Evolutionary conservation across 1,140 invertebrate genomes (phyloP), one percentile per base, ranked within the genome.

Genomic region (Pseudomyrmex flavicornis): DNA sequence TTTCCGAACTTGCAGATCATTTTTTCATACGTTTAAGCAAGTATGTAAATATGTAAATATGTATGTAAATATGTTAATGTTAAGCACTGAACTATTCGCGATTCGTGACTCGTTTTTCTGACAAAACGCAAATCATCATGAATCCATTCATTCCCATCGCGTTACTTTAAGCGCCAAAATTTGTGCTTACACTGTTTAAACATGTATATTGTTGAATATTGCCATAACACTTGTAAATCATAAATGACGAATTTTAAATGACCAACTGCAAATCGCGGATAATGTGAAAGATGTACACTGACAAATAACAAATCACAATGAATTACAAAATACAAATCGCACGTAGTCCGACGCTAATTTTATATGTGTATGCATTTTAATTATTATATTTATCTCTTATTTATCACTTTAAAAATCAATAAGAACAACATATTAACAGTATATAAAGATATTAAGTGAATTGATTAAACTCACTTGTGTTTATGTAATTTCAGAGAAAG

Each of bases 1-100:
- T 97, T 1, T 93, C 94, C 56, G 96, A 96, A 89, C 92, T 97
- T 10, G 92, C 95, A 26, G 90, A 91, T 75, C 92, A 95, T 85
- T 96, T 97, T 88, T 94, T 96, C 1, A 89, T 94, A 35, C 94
- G 97, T 82, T 80, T 97, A 2, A 95, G 96, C 84, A 93, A 85
- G 95, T 96, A 89, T 90, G 83, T 87, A 54, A 15, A 56, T 52
- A 12, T 22, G 5, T 50, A n/a, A n/a, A n/a, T n/a, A n/a, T n/a
- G 95, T 96, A 89, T 90, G 83, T 87, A 54, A 15, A 56, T 52
- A 12, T 22, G 5, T 50, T 76, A 59, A 9, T 22, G 35, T 50
- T 76, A 66, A 63, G 54, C 58, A 17, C 2, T 9, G 15, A 20
- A 3, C 12, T 8, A 17, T 7, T 4, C 26, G n/a, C 15, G 46